Conservation (phyloP, 2,113 vertebrate species). For the Channa argus region DNA sequence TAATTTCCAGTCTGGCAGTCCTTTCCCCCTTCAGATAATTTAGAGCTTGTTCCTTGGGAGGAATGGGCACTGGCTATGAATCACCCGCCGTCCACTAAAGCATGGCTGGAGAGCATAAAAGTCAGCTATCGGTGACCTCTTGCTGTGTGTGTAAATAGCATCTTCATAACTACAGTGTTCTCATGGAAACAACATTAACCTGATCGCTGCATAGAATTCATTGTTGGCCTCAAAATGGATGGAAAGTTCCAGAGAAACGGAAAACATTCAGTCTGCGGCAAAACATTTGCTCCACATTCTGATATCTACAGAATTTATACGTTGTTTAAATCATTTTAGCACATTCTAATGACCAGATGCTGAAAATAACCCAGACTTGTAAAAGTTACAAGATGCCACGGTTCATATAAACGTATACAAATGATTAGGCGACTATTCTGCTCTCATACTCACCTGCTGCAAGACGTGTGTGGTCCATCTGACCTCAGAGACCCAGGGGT, state of each 20-base stretch:
- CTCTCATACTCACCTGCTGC: conserved; percentile 46
- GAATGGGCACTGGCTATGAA: conserved; percentile 68
- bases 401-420: conserved; percentile 1
- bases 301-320: too few relatives aligned
- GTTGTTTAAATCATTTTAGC: too few relatives aligned
- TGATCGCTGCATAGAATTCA: conserved; percentile 21
- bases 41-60: conserved; percentile 72
- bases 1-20: conserved; percentile 81
- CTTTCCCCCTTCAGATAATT: conserved; percentile 76
- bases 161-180: conserved; percentile 46
- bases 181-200: conserved; percentile 61
- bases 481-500: conserved; percentile 42
- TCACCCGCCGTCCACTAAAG: conserved; percentile 53
- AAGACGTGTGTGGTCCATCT: conserved; percentile 64
- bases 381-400: conserved; percentile 54
- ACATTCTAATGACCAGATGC: too few relatives aligned
- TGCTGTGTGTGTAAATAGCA: conserved; percentile 61
- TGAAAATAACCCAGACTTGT: conserved; percentile 22
- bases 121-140: conserved; percentile 51
- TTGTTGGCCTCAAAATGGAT: conserved; percentile 15
- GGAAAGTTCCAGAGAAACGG: conserved; percentile 28
- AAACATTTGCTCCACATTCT: not conserved
- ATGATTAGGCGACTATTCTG: too few relatives aligned
- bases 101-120: conserved; percentile 53
- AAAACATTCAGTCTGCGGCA: not conserved